Evolutionary conservation across 2,113 vertebrate genomes (phyloP).

Genomic region (Actinemys pallida): DNA sequence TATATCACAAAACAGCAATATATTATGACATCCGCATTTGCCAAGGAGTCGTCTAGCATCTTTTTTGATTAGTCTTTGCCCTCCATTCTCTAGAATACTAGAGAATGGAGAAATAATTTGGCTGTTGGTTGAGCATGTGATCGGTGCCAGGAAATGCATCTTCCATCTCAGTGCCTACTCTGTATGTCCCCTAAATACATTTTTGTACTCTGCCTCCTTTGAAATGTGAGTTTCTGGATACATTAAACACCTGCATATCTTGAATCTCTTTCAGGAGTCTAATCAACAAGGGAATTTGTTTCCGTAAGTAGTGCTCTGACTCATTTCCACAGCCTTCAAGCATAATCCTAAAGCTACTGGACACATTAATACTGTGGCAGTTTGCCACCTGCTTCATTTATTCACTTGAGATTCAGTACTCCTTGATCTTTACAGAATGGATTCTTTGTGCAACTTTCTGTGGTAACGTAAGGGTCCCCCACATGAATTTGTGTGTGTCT

Average conservation of each 20-base stretch:
- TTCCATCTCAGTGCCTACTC: not conserved
- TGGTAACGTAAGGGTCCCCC: not conserved
- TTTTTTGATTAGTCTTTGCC: fast-evolving
- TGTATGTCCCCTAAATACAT: not conserved
- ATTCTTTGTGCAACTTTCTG: conserved; percentile 59
- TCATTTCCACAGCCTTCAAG: conserved; percentile 50
- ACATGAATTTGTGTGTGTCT: conserved; percentile 51
- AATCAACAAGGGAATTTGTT: conserved; percentile 41
- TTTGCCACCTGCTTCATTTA: conserved; percentile 57
- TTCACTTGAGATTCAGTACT: conserved; percentile 28
- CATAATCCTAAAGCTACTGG: conserved; percentile 50
- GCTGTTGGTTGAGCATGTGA: not conserved
- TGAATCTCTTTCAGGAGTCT: conserved; percentile 44
- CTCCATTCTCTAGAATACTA: fast-evolving
- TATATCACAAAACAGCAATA: not conserved
- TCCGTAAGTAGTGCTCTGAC: conserved; percentile 2
- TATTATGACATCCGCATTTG: fast-evolving
- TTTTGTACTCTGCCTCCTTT: not conserved
- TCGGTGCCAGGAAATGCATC: conserved; percentile 22
- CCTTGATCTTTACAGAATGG: conserved; percentile 46
- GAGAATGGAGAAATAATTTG: not conserved
- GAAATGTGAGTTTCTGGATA: conserved; percentile 16
- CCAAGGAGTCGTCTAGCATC: fast-evolving
- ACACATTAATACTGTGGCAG: conserved; percentile 30
- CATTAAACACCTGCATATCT: conserved; percentile 36